phyloP scores from a whole-genome alignment of 2,113 vertebrate genomes.

The Laticauda laticaudata region DNA sequence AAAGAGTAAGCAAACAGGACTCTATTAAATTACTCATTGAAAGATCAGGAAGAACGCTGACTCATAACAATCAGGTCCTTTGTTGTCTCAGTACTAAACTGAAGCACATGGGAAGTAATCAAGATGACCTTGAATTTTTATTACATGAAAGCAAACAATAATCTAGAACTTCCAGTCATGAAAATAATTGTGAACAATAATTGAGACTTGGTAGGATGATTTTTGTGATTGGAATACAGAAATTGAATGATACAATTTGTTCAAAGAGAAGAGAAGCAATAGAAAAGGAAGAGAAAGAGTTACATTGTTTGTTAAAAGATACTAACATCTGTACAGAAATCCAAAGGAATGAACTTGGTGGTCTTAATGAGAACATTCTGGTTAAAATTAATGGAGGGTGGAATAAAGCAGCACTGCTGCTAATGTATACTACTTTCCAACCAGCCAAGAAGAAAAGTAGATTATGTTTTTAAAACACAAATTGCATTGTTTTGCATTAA shows the following conservation, averaged over 20 bases:
- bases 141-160: not conserved
- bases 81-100: not conserved
- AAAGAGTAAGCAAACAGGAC: not conserved
- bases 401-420: not conserved
- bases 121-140: not conserved
- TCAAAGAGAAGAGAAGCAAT: not conserved
- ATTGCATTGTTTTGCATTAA: not conserved
- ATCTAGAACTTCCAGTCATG: not conserved
- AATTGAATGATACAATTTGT: not conserved
- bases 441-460: not conserved
- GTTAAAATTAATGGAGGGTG: not conserved
- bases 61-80: not conserved
- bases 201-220: not conserved
- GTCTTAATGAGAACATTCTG: not conserved
- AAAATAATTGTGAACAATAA: not conserved
- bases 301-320: not conserved
- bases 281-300: not conserved
- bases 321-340: not conserved
- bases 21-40: not conserved
- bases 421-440: not conserved
- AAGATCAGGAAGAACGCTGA: not conserved
- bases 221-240: not conserved
- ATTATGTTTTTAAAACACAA: not conserved
- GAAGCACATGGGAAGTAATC: not conserved
- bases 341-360: not conserved